Evolutionary conservation across 1,140 invertebrate genomes (phyloP).

Genomic region (Periplaneta americana): DNA sequence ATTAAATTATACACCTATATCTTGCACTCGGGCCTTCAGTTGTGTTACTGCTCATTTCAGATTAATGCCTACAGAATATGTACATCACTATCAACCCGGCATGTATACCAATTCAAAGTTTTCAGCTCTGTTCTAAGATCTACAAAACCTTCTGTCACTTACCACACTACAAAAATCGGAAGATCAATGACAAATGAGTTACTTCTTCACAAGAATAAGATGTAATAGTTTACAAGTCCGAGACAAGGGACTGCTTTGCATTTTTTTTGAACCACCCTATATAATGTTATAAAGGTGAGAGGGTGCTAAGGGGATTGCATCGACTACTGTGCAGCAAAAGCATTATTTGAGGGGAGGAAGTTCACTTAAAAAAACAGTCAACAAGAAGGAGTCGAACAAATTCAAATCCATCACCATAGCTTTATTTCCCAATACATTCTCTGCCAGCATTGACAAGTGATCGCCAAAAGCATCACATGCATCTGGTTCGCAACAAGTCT

Average conservation of each 20-base stretch:
- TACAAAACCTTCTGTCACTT: background rate
- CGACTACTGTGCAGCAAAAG: conserved; percentile 21
- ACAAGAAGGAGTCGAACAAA: conserved; percentile 21
- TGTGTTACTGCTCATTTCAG: background rate
- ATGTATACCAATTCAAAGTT: background rate
- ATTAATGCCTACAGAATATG: background rate
- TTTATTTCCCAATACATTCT: conserved; percentile 17
- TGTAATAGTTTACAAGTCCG: too few species aligned
- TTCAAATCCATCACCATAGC: conserved; percentile 25
- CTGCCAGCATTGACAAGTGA: conserved; percentile 24
- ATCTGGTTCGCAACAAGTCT: conserved; percentile 10
- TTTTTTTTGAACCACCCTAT: background rate
- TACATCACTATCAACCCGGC: background rate
- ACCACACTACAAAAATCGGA: background rate
- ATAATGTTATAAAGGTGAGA: background rate
- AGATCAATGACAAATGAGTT: too few species aligned
- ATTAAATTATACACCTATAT: background rate
- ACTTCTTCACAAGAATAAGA: too few species aligned
- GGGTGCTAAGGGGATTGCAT: conserved; percentile 5
- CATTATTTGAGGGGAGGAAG: conserved; percentile 8
- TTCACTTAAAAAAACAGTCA: conserved; percentile 16
- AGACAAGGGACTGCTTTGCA: background rate
- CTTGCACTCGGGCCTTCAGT: background rate
- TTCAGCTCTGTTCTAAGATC: background rate
- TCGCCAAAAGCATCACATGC: conserved; percentile 29